Evolutionary conservation across 2,113 vertebrate species (phyloP).

Genomic region (Lampris incognitus): DNA sequence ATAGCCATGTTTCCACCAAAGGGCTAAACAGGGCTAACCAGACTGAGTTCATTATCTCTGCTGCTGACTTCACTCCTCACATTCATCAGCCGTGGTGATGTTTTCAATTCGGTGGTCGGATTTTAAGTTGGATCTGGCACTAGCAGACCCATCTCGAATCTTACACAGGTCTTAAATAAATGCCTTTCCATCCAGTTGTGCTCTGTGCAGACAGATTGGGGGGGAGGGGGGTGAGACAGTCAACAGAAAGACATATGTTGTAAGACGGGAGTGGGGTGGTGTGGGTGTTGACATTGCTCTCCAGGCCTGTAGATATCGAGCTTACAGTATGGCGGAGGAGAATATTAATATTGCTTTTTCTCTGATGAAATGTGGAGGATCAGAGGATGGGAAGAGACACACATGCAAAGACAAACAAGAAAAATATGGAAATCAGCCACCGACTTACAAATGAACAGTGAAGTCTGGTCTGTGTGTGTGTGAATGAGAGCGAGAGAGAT

Average conservation of each 20-base stretch:
- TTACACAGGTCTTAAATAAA: too few species aligned
- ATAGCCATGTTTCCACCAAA: not conserved
- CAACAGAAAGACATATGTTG: not conserved
- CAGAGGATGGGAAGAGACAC: not conserved
- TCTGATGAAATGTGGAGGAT: not conserved
- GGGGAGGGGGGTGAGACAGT: too few species aligned
- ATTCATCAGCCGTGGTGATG: not conserved
- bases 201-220: too few species aligned
- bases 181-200: too few species aligned
- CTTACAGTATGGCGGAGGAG: not conserved
- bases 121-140: not conserved
- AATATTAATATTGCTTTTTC: not conserved
- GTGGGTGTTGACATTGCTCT: not conserved
- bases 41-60: not conserved
- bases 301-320: not conserved
- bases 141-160: too few species aligned
- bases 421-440: too few species aligned
- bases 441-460: too few species aligned
- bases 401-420: not conserved
- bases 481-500: slow-evolving; percentile 15
- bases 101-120: too few species aligned
- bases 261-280: not conserved
- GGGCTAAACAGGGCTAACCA: not conserved
- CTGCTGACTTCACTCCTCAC: not conserved
- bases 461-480: slow-evolving; percentile 12